Conservation (phyloP, 2,888 invertebrate species). For the Drosophila quinaria region DNA sequence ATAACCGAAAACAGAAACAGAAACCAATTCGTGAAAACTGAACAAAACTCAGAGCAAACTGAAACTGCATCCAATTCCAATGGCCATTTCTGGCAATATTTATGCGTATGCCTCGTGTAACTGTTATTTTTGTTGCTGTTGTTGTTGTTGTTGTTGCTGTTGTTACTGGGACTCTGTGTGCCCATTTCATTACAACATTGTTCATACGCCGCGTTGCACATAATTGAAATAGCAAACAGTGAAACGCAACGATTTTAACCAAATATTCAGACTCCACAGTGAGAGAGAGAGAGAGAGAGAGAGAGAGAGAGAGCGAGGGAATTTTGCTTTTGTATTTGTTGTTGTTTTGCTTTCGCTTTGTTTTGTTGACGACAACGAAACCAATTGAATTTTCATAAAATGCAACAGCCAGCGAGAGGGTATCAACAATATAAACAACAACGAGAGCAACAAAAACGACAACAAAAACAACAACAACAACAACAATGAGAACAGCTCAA, state of each 20-base stretch:
- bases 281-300: slow-evolving; percentile 16
- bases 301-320: slow-evolving; percentile 21
- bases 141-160: slow-evolving; percentile 22
- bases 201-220: slow-evolving; percentile 82
- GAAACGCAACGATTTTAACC: slow-evolving; percentile 78
- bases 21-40: slow-evolving; percentile 62
- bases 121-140: slow-evolving; percentile 18
- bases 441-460: slow-evolving; percentile 39
- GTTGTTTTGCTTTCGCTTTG: slow-evolving; percentile 49
- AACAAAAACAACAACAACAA: slow-evolving; percentile 32
- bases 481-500: slow-evolving; percentile 32
- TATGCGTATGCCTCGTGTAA: slow-evolving; percentile 60
- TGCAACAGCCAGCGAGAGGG: slow-evolving; percentile 51
- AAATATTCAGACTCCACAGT: slow-evolving; percentile 61
- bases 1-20: slow-evolving; percentile 75
- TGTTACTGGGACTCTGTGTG: slow-evolving; percentile 29
- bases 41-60: slow-evolving; percentile 11
- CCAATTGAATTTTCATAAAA: slow-evolving; percentile 80
- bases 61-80: slow-evolving; percentile 48
- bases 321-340: slow-evolving; percentile 39
- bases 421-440: slow-evolving; percentile 58
- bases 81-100: slow-evolving; percentile 71
- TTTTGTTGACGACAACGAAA: slow-evolving; percentile 64
- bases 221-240: slow-evolving; percentile 82
- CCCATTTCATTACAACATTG: slow-evolving; percentile 81